A percentile compares a stretch with the other conserved stretches of the same genome.
phyloP scores from a whole-genome alignment of 2,888 invertebrate species.

The Subacronicta megacephala region DNA sequence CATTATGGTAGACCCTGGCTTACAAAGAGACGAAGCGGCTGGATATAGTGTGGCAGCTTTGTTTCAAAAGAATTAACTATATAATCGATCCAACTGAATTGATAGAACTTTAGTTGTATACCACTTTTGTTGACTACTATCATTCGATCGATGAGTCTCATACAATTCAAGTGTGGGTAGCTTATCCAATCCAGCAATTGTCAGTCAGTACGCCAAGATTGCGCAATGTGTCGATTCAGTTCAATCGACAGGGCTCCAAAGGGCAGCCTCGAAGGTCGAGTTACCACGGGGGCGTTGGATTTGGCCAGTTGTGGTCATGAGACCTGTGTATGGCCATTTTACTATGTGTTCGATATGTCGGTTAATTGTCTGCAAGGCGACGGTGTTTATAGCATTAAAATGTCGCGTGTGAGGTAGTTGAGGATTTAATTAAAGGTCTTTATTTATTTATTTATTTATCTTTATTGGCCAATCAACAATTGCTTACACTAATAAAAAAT shows the following conservation, averaged over 20 bases:
- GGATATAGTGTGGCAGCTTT: not conserved
- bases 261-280: conserved; percentile 31
- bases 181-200: not conserved
- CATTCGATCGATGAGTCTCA: not conserved
- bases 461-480: no score
- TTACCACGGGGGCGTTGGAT: conserved; percentile 28
- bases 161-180: not conserved
- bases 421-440: not conserved
- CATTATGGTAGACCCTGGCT: no score
- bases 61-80: not conserved
- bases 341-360: conserved; percentile 33
- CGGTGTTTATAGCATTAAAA: conserved; percentile 9
- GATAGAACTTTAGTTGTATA: no score
- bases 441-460: no score
- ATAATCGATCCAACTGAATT: not conserved
- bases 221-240: conserved; percentile 6
- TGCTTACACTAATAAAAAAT: no score
- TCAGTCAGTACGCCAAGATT: conserved; percentile 3
- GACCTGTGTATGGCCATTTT: conserved; percentile 38
- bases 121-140: no score
- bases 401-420: conserved; percentile 5
- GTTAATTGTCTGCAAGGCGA: conserved; percentile 40
- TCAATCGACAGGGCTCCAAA: conserved; percentile 18
- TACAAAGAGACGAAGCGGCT: not conserved
- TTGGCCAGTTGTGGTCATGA: conserved; percentile 20